A percentile compares a stretch with the other conserved stretches of the same genome.
Evolutionary conservation across 2,797 vertebrate genomes (phyloP).

Genomic region (Phoebastria nigripes): DNA sequence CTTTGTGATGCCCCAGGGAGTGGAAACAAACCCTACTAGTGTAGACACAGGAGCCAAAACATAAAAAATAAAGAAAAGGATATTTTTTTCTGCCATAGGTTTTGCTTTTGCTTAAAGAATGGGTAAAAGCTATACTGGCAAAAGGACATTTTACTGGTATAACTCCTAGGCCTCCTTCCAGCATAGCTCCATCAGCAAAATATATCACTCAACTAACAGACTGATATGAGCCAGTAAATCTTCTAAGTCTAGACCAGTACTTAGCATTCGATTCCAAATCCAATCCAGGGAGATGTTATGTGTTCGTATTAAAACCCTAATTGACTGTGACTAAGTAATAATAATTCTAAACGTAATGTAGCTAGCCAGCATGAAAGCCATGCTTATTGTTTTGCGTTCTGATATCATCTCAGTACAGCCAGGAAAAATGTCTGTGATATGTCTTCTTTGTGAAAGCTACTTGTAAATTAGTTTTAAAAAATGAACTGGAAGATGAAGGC

Average conservation of each 20-base stretch:
- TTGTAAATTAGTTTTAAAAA: neutral
- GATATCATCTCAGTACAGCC: neutral
- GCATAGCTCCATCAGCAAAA: neutral
- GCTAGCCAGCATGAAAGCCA: neutral
- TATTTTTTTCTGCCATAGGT: neutral
- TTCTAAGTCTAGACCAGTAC: constrained; percentile 13
- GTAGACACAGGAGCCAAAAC: neutral
- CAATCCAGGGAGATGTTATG: neutral
- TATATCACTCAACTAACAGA: neutral
- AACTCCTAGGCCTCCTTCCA: neutral
- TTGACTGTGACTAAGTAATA: neutral
- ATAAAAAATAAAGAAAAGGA: neutral
- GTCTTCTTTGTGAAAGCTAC: neutral
- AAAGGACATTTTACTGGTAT: neutral
- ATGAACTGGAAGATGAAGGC: neutral
- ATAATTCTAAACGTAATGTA: constrained; percentile 9
- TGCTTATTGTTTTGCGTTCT: neutral
- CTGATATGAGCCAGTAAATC: constrained; percentile 2
- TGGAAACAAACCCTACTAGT: neutral
- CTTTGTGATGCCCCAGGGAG: neutral
- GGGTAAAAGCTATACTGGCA: neutral
- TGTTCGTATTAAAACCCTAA: neutral
- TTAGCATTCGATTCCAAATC: neutral
- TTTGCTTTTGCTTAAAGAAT: neutral
- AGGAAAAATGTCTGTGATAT: neutral